Conservation (phyloP, 2,888 invertebrate species). For the Oscheius sp. region DNA sequence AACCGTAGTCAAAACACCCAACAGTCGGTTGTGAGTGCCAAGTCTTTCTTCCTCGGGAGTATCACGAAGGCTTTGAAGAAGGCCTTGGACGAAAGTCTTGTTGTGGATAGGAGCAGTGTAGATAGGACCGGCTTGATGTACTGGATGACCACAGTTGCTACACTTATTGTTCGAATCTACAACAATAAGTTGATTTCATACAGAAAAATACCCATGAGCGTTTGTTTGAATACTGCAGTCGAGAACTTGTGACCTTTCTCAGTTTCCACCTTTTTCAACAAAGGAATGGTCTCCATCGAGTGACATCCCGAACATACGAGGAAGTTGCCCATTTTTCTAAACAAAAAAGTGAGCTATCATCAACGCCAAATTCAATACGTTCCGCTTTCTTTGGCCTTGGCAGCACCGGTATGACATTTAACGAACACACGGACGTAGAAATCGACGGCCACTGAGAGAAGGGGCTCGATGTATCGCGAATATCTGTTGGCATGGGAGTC, state of each 20-base stretch:
- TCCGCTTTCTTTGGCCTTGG: constrained; percentile 86
- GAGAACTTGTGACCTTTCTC: constrained; percentile 59
- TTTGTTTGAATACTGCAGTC: constrained; percentile 43
- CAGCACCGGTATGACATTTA: constrained; percentile 83
- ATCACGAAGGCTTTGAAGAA: constrained; percentile 76
- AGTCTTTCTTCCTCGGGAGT: constrained; percentile 76
- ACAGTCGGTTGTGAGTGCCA: constrained; percentile 83
- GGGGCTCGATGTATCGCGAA: constrained; percentile 89
- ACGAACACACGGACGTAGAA: constrained; percentile 96
- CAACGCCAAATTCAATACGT: constrained; percentile 77
- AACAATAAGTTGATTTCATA: neutral
- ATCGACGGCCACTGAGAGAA: constrained; percentile 91
- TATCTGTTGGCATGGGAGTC: constrained; percentile 92
- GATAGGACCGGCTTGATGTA: constrained; percentile 89
- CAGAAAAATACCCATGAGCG: constrained; percentile 35
- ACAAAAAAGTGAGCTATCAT: constrained; percentile 34
- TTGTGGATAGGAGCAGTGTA: constrained; percentile 91
- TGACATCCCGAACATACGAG: constrained; percentile 93
- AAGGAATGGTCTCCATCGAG: constrained; percentile 82
- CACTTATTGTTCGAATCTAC: constrained; percentile 54
- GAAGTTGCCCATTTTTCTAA: constrained; percentile 86
- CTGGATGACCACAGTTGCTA: constrained; percentile 60
- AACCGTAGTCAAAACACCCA: constrained; percentile 85
- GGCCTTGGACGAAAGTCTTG: constrained; percentile 81
- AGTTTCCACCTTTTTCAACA: constrained; percentile 77